Evolutionary conservation across 2,113 vertebrate species (phyloP).

Genomic region (Serinus canaria): DNA sequence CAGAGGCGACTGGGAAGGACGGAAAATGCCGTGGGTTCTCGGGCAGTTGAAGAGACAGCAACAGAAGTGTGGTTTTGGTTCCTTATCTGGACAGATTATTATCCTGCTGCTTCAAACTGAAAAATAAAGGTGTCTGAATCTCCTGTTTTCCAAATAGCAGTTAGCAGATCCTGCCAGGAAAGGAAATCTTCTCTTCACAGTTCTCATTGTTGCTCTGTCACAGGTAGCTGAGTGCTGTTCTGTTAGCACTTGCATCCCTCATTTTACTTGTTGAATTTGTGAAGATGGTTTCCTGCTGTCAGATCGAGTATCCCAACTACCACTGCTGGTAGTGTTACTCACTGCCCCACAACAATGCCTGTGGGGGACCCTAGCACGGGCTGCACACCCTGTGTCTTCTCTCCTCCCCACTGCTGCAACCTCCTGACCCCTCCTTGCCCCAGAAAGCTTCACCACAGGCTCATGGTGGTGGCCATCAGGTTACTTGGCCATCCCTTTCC

Average conservation of each 20-base stretch:
- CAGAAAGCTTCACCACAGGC: not conserved
- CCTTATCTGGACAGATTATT: not conserved
- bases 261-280: not conserved
- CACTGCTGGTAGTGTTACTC: rapidly evolving
- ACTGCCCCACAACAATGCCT: rapidly evolving
- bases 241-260: not conserved
- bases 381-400: not conserved
- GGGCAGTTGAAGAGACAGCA: rapidly evolving
- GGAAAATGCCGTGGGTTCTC: rapidly evolving
- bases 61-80: not conserved
- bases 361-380: not conserved
- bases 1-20: not conserved
- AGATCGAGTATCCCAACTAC: not conserved
- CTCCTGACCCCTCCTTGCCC: not conserved
- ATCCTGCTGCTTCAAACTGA: not conserved
- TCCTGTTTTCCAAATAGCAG: not conserved
- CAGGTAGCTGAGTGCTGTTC: not conserved
- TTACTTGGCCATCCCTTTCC: not conserved
- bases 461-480: not conserved
- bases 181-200: not conserved
- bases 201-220: slow-evolving; percentile 18
- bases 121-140: not conserved
- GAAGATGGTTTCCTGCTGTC: not conserved
- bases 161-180: slow-evolving; percentile 7
- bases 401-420: not conserved